phyloP scores from a whole-genome alignment of 2,797 vertebrate species.

The Smutsia temminckii region DNA sequence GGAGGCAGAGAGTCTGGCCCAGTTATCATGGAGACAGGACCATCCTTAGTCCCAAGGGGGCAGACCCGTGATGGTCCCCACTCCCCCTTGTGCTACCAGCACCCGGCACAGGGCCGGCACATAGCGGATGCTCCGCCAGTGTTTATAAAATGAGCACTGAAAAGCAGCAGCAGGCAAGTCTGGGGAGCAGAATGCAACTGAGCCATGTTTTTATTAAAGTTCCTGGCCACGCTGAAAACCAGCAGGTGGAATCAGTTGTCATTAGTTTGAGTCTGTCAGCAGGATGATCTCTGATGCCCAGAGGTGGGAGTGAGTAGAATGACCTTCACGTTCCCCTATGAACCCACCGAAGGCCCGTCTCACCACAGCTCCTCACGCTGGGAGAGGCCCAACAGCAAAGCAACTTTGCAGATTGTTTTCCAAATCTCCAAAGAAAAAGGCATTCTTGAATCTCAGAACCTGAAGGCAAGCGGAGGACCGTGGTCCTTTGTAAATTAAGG shows the following conservation, averaged over 20 bases:
- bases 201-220: accelerated
- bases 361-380: neutral
- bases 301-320: no score
- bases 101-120: accelerated
- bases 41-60: accelerated
- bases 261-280: neutral
- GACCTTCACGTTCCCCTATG: no score
- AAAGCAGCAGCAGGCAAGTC: accelerated
- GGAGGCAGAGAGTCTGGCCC: accelerated
- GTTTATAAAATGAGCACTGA: no score
- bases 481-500: neutral
- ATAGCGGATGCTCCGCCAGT: accelerated
- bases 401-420: neutral
- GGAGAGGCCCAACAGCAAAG: neutral
- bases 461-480: neutral
- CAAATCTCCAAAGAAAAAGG: neutral
- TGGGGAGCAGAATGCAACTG: accelerated
- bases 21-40: accelerated
- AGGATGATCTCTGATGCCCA: neutral
- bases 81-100: accelerated
- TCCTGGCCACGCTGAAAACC: neutral
- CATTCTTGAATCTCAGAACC: neutral
- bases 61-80: accelerated
- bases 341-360: neutral
- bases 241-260: neutral